Evolutionary conservation across 1,140 invertebrate genomes (phyloP).

Genomic region (Polypedilum pembai): DNA sequence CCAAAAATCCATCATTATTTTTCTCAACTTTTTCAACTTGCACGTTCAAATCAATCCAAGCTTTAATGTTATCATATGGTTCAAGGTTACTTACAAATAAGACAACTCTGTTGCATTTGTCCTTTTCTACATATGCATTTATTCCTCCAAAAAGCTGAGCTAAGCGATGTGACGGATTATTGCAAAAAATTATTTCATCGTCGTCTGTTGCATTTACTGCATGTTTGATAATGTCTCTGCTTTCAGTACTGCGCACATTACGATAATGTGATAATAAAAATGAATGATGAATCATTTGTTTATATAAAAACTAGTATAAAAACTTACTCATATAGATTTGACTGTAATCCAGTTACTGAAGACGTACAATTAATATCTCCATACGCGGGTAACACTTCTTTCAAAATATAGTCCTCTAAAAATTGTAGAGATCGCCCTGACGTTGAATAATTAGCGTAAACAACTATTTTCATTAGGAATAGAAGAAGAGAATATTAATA

Average conservation of each 20-base stretch:
- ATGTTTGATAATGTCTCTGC: slow-evolving; percentile 71
- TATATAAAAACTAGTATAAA: too few relatives aligned
- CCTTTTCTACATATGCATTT: neutral
- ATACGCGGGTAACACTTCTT: slow-evolving; percentile 75
- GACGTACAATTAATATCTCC: slow-evolving; percentile 81
- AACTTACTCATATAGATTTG: slow-evolving; percentile 72
- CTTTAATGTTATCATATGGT: slow-evolving; percentile 73
- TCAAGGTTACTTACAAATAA: slow-evolving; percentile 81
- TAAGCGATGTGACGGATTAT: slow-evolving; percentile 48
- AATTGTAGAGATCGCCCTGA: slow-evolving; percentile 75
- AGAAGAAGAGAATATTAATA: neutral
- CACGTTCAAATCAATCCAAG: slow-evolving; percentile 73
- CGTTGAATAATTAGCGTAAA: slow-evolving; percentile 78
- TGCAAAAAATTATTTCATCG: slow-evolving; percentile 74
- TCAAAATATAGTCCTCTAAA: slow-evolving; percentile 77
- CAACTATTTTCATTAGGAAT: slow-evolving; percentile 50
- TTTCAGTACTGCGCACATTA: slow-evolving; percentile 56
- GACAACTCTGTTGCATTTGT: slow-evolving; percentile 41
- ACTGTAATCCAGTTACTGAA: slow-evolving; percentile 77
- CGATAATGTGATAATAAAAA: too few relatives aligned
- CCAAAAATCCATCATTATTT: slow-evolving; percentile 68
- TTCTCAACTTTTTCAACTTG: slow-evolving; percentile 71
- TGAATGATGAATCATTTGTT: too few relatives aligned
- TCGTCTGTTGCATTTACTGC: slow-evolving; percentile 72
- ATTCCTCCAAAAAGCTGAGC: neutral